Percentiles rank a stretch among this genome's conserved stretches.
phyloP scores from a whole-genome alignment of 1,140 invertebrate species.

The Drosophila dunni region DNA sequence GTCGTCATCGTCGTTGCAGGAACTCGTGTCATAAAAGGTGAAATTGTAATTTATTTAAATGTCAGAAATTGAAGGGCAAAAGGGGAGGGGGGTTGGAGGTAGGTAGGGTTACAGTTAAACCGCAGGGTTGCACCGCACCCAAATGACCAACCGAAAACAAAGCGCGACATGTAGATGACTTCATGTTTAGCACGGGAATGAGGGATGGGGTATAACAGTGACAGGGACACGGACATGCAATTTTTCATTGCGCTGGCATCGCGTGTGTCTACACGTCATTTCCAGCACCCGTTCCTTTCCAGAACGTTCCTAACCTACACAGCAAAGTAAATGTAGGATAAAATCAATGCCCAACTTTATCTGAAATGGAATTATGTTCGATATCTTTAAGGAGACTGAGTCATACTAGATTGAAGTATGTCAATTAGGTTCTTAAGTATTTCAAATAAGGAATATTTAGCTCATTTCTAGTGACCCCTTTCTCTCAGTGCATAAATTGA shows the following conservation, averaged over 20 bases:
- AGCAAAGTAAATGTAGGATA: too few relatives aligned
- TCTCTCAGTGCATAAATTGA: slow-evolving; percentile 3
- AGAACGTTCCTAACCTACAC: not conserved
- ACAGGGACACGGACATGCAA: slow-evolving; percentile 59
- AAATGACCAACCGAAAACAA: slow-evolving; percentile 54
- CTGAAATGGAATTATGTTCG: too few relatives aligned
- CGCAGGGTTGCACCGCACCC: slow-evolving; percentile 51
- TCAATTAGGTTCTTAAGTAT: too few relatives aligned
- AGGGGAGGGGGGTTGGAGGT: not conserved
- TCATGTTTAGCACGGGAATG: slow-evolving; percentile 11
- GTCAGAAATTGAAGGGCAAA: slow-evolving; percentile 31
- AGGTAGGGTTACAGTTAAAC: not conserved
- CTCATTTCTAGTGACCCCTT: too few relatives aligned
- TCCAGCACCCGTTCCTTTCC: not conserved
- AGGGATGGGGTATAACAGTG: slow-evolving; percentile 24
- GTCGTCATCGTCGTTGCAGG: slow-evolving; percentile 43
- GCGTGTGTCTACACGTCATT: slow-evolving; percentile 46
- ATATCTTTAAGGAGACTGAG: too few relatives aligned
- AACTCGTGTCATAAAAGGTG: slow-evolving; percentile 60
- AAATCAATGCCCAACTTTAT: too few relatives aligned
- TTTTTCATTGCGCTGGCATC: slow-evolving; percentile 70
- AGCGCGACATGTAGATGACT: slow-evolving; percentile 13
- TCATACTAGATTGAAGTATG: too few relatives aligned
- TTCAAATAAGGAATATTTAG: too few relatives aligned
- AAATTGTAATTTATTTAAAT: slow-evolving; percentile 82